phyloP scores from a whole-genome alignment of 2,888 invertebrate genomes.

The Nipponacmea schrenckii region DNA sequence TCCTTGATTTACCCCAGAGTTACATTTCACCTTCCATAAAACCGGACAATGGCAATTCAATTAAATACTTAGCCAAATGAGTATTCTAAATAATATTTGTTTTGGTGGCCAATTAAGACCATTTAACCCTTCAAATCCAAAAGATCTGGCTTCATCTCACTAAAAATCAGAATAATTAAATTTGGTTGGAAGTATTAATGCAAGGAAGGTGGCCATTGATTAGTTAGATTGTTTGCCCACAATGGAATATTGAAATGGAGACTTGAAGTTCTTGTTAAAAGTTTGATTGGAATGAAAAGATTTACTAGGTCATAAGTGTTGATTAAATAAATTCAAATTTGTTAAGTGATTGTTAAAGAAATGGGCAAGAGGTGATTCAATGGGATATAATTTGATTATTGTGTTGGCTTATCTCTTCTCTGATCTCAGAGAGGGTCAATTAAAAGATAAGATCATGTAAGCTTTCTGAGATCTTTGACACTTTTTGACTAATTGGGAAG shows the following conservation, averaged over 20 bases:
- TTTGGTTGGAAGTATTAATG: neutral
- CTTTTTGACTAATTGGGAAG: conserved; percentile 1
- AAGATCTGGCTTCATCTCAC: neutral
- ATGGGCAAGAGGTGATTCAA: neutral
- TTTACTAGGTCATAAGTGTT: conserved; percentile 6
- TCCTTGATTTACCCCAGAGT: neutral
- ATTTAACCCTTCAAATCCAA: neutral
- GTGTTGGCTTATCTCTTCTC: neutral
- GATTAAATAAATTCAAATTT: neutral
- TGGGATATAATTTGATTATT: neutral
- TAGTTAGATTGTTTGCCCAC: neutral
- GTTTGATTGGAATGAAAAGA: conserved; percentile 3
- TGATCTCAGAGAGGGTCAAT: neutral
- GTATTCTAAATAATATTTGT: conserved; percentile 7
- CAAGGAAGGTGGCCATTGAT: neutral
- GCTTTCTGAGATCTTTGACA: neutral
- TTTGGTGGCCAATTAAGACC: neutral
- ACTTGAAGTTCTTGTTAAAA: neutral
- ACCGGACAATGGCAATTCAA: neutral
- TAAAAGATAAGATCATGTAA: neutral
- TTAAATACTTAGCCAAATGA: neutral
- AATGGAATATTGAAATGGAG: neutral
- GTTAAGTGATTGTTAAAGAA: conserved; percentile 6
- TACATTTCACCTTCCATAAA: neutral
- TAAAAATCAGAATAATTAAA: neutral